Percentiles rank a stretch among this genome's conserved stretches.
Conservation (phyloP, 2,113 vertebrate species). For the Pseudorectes ferrugineus region DNA sequence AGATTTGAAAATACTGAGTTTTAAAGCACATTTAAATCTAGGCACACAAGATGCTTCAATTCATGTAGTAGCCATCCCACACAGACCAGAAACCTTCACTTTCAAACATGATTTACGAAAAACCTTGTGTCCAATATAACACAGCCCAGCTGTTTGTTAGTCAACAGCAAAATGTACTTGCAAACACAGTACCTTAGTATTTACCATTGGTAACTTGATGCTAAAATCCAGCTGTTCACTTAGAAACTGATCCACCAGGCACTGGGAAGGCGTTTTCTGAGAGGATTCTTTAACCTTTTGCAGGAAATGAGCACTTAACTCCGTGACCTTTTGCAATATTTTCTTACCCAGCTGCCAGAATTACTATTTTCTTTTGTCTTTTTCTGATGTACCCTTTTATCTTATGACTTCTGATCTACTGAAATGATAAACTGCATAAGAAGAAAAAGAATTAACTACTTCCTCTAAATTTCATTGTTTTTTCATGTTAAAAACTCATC, state of each 20-base stretch:
- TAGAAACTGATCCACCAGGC: neutral
- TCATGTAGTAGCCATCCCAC: neutral
- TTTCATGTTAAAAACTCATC: neutral
- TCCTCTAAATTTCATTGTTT: neutral
- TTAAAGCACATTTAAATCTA: neutral
- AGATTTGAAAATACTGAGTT: accelerated
- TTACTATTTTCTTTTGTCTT: neutral
- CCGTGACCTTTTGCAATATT: neutral
- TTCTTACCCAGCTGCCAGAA: neutral
- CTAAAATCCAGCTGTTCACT: neutral
- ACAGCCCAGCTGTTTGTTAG: accelerated
- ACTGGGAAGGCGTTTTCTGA: neutral
- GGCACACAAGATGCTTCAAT: neutral
- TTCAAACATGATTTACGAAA: neutral
- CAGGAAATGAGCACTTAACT: neutral
- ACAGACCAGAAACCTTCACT: neutral
- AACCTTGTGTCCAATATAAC: neutral
- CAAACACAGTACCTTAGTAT: neutral
- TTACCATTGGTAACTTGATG: neutral
- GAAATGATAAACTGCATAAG: neutral
- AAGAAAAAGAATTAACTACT: neutral
- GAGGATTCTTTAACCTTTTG: neutral
- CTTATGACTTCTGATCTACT: neutral
- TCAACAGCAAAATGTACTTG: neutral
- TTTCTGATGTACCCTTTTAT: neutral